phyloP scores from a whole-genome alignment of 2,888 invertebrate genomes.

The Drosophila silvestris region DNA sequence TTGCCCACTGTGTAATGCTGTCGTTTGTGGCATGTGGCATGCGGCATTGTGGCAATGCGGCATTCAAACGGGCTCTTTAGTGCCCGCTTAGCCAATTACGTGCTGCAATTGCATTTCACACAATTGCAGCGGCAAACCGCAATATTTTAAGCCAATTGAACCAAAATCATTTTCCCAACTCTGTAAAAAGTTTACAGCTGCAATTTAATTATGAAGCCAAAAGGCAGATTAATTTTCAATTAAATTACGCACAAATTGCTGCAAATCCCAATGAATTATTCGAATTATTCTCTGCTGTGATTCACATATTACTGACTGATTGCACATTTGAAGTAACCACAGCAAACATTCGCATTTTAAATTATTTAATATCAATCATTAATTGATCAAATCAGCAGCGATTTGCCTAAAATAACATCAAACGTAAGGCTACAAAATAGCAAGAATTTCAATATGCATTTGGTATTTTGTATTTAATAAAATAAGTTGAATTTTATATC shows the following conservation, averaged over 20 bases:
- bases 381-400: constrained; percentile 11
- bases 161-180: constrained; percentile 30
- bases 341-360: constrained; percentile 1
- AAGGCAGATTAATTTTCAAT: constrained; percentile 30
- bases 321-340: constrained; percentile 20
- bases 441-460: background rate
- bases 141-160: constrained; percentile 39
- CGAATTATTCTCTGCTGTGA: constrained; percentile 1
- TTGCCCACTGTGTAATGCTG: constrained; percentile 34
- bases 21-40: constrained; percentile 40
- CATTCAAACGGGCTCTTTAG: constrained; percentile 13
- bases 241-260: constrained; percentile 40
- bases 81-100: constrained; percentile 44
- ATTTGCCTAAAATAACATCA: background rate
- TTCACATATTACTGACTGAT: constrained; percentile 12
- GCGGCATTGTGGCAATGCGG: constrained; percentile 22
- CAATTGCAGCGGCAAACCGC: constrained; percentile 32
- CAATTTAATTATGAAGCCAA: constrained; percentile 29
- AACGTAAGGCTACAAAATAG: background rate
- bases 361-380: constrained; percentile 7
- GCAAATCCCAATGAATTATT: constrained; percentile 20
- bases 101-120: constrained; percentile 33
- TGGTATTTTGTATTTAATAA: background rate
- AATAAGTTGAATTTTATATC: background rate
- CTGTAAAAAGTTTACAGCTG: constrained; percentile 24